Conservation (phyloP, 2,888 invertebrate genomes). For the Anthophora plumipes region DNA sequence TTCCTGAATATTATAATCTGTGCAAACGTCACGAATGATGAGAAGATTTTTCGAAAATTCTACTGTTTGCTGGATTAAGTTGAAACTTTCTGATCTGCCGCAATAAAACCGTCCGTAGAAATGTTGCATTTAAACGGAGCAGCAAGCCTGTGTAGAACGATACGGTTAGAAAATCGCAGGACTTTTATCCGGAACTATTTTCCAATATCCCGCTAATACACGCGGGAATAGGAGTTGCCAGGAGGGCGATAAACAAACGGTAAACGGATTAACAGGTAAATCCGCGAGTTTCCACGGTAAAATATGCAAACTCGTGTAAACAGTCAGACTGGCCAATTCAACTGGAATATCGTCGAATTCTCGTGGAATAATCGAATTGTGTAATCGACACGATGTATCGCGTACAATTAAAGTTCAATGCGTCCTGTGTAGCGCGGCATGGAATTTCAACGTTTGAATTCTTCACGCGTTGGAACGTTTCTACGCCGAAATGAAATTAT, state of each 20-base stretch:
- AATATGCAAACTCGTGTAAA: constrained; percentile 52
- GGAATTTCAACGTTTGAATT: constrained; percentile 15
- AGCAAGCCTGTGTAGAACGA: background rate
- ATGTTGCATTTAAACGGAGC: too few relatives aligned
- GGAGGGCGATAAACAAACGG: constrained; percentile 3
- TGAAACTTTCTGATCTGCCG: too few relatives aligned
- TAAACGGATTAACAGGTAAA: constrained; percentile 53
- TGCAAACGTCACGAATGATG: too few relatives aligned
- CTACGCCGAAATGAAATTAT: background rate
- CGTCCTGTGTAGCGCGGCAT: background rate
- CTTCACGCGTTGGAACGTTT: constrained; percentile 1
- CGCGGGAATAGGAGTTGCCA: background rate
- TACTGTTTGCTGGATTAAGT: too few relatives aligned
- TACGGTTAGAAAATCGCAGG: background rate
- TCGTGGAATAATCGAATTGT: constrained; percentile 40
- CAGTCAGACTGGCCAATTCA: constrained; percentile 12
- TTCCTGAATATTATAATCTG: too few relatives aligned
- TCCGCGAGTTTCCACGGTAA: constrained; percentile 19
- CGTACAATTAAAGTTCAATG: constrained; percentile 41
- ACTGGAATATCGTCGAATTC: constrained; percentile 32
- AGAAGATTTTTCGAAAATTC: too few relatives aligned
- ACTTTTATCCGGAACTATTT: background rate
- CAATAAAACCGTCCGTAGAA: too few relatives aligned
- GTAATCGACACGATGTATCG: constrained; percentile 37
- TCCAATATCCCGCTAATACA: background rate